phyloP scores from a whole-genome alignment of 2,113 vertebrate genomes.

The Tyrannus savana region DNA sequence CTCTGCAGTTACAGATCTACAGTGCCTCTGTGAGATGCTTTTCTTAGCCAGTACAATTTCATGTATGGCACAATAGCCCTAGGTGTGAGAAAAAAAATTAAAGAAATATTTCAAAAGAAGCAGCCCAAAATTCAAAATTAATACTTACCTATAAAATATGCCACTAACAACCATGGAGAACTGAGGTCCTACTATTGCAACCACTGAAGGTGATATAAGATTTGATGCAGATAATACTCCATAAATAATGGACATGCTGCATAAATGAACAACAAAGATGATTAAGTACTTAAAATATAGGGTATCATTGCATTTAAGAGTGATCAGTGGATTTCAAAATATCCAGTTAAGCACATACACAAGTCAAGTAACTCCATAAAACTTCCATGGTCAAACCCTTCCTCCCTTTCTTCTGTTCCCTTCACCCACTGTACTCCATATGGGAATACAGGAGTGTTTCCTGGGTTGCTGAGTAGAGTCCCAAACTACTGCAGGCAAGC shows the following conservation, averaged over 20 bases:
- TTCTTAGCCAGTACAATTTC: neutral
- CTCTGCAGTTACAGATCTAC: neutral
- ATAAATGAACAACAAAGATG: neutral
- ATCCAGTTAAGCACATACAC: neutral
- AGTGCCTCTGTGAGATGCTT: neutral
- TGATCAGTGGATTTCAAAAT: neutral
- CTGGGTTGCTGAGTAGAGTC: neutral
- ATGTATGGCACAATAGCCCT: neutral
- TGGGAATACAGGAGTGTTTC: neutral
- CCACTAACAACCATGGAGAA: slow-evolving; percentile 93
- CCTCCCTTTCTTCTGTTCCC: neutral
- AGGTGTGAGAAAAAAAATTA: neutral
- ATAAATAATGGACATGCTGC: slow-evolving; percentile 96
- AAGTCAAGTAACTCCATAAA: neutral
- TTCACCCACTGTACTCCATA: accelerated
- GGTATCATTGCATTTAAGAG: neutral
- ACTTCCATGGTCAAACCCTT: neutral
- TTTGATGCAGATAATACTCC: slow-evolving; percentile 96
- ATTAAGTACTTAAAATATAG: neutral
- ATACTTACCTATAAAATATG: slow-evolving; percentile 91
- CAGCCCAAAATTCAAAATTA: neutral
- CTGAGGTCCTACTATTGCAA: slow-evolving; percentile 88
- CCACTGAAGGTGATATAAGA: slow-evolving; percentile 91
- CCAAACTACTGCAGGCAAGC: neutral
- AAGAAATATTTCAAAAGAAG: neutral